phyloP scores from a whole-genome alignment of 2,113 vertebrate genomes.

The zebrafish (Danio rerio) region GRCz12tu NC_133184.1:24173001-24173500 shows the following conservation, averaged over 20 bases:
- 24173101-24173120: conserved; percentile 30
- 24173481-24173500: conserved; percentile 45
- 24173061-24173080: conserved; percentile 43
- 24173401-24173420: conserved; percentile 34
- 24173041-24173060: conserved; percentile 33
- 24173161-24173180: conserved; percentile 1
- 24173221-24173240: conserved; percentile 27
- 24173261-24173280: conserved; percentile 30
- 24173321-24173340: conserved; percentile 16
- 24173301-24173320: conserved; percentile 21
- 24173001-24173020: conserved; percentile 47
- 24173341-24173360: conserved; percentile 19
- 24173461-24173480: conserved; percentile 46
- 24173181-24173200: background rate
- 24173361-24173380: conserved; percentile 23
- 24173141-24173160: background rate
- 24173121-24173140: conserved; percentile 2
- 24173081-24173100: conserved; percentile 32
- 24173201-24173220: conserved; percentile 9
- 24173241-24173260: conserved; percentile 10
- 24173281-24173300: conserved; percentile 42
- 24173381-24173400: conserved; percentile 45
- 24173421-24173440: conserved; percentile 45
- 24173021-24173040: conserved; percentile 35
- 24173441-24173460: conserved; percentile 17